phyloP scores from a whole-genome alignment of 2,797 vertebrate species.

The Micropoecilia bifurca region DNA sequence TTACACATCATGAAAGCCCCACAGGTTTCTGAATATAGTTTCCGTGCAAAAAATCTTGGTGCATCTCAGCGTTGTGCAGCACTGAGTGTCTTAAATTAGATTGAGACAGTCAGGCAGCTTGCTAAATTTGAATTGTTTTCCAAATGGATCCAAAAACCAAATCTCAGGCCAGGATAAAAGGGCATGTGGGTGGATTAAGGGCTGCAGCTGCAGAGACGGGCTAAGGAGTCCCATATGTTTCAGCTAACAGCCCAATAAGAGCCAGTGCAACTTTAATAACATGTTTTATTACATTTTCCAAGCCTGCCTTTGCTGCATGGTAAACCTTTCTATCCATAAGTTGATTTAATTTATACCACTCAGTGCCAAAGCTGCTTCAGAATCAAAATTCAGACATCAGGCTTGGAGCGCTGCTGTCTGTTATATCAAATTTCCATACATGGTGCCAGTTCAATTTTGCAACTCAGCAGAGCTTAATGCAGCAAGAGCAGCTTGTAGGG shows the following conservation, averaged over 20 bases:
- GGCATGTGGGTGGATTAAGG: slow-evolving; percentile 45
- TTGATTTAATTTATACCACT: slow-evolving; percentile 47
- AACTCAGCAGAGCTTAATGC: slow-evolving; percentile 76
- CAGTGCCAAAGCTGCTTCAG: slow-evolving; percentile 37
- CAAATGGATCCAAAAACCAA: slow-evolving; percentile 55
- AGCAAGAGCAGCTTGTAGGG: slow-evolving; percentile 38
- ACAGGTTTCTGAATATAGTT: slow-evolving; percentile 18
- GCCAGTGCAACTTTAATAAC: slow-evolving; percentile 14
- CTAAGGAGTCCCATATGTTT: slow-evolving; percentile 67
- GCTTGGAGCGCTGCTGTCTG: slow-evolving; percentile 56
- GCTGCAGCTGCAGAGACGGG: slow-evolving; percentile 25
- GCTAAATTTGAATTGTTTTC: slow-evolving; percentile 67
- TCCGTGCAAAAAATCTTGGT: slow-evolving; percentile 54
- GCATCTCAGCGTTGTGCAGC: slow-evolving; percentile 49
- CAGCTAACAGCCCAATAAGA: slow-evolving; percentile 66
- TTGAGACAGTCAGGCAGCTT: slow-evolving; percentile 66
- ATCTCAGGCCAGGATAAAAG: slow-evolving; percentile 48
- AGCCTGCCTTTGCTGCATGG: background rate
- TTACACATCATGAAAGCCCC: slow-evolving; percentile 22
- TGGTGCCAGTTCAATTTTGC: slow-evolving; percentile 74
- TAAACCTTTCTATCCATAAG: slow-evolving; percentile 37
- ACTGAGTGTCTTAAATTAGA: slow-evolving; percentile 65
- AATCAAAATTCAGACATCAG: slow-evolving; percentile 70
- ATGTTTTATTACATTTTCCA: slow-evolving; percentile 2
- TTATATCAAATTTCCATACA: slow-evolving; percentile 73